These are phyloP conservation scores for Anadara kagoshimensis DNA, from an alignment of 1,140 invertebrate genomes.

Conservation along the genomic window DNA sequence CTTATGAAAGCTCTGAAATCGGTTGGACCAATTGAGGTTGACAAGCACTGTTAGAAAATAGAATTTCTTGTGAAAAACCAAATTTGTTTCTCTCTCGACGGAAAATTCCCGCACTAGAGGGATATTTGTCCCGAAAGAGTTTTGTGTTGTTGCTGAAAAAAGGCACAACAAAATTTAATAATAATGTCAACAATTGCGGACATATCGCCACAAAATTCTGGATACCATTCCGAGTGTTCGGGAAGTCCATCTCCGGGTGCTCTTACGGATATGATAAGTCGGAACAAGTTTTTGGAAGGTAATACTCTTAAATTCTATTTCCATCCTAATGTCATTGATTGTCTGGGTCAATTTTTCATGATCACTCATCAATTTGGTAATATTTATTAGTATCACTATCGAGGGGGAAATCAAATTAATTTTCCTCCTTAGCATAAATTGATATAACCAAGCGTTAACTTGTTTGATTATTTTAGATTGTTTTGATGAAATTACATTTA, in stretches of 20 bases:
- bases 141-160: constrained; percentile 18
- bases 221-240: constrained; percentile 21
- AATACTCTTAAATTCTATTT: constrained; percentile 18
- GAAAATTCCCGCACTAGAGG: background rate
- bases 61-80: constrained; percentile 30
- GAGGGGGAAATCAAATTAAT: constrained; percentile 23
- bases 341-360: constrained; percentile 21
- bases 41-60: constrained; percentile 39
- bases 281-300: constrained; percentile 57
- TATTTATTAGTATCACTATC: constrained; percentile 22
- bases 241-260: constrained; percentile 43
- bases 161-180: constrained; percentile 1
- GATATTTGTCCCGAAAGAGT: constrained; percentile 12
- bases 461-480: too few species aligned
- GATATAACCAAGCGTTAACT: too few species aligned
- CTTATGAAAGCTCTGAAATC: constrained; percentile 22
- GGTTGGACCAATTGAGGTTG: constrained; percentile 35
- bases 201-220: constrained; percentile 19
- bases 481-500: too few species aligned
- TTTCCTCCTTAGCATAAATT: background rate
- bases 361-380: constrained; percentile 4
- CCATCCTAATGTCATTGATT: constrained; percentile 23
- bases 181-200: constrained; percentile 28
- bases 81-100: constrained; percentile 10
- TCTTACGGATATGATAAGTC: constrained; percentile 51